Evolutionary conservation across 2,113 vertebrate species (phyloP).

Genomic region (Penelope pileata): DNA sequence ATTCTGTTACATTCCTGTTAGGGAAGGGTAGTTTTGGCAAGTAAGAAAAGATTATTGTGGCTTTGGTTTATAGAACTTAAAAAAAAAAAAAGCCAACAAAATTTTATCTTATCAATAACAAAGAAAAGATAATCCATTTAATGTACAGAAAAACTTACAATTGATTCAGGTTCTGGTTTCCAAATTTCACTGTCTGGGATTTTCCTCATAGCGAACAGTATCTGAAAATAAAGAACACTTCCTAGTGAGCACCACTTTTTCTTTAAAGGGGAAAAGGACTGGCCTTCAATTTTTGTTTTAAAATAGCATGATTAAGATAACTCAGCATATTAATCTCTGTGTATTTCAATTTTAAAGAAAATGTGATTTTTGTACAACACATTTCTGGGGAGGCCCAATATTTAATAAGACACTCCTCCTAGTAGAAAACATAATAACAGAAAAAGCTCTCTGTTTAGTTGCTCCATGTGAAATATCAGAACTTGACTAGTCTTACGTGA

Average conservation of each 20-base stretch:
- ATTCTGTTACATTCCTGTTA: not conserved
- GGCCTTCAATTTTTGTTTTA: not conserved
- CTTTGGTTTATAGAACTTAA: not conserved
- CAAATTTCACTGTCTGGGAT: conserved; percentile 89
- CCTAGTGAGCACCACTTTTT: not conserved
- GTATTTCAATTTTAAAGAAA: not conserved
- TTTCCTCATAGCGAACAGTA: conserved; percentile 86
- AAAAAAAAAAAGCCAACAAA: not conserved
- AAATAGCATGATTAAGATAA: not conserved
- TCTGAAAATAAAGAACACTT: conserved; percentile 74
- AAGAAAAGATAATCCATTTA: not conserved
- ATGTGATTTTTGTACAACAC: not conserved
- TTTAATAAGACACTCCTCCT: not conserved
- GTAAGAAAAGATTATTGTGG: not conserved
- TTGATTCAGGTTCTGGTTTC: conserved; percentile 85
- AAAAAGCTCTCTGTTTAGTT: not conserved
- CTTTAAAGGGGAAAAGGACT: not conserved
- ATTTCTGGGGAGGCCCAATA: not conserved
- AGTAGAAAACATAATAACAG: not conserved
- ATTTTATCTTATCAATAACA: not conserved
- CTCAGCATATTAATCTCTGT: not conserved
- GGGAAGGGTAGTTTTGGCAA: not conserved
- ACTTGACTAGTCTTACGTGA: not conserved
- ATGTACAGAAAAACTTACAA: conserved; percentile 76
- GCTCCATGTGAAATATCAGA: not conserved